These are phyloP conservation scores for Otocyon megalotis DNA, from an alignment of 2,113 vertebrate genomes.

Conservation along the genomic window DNA sequence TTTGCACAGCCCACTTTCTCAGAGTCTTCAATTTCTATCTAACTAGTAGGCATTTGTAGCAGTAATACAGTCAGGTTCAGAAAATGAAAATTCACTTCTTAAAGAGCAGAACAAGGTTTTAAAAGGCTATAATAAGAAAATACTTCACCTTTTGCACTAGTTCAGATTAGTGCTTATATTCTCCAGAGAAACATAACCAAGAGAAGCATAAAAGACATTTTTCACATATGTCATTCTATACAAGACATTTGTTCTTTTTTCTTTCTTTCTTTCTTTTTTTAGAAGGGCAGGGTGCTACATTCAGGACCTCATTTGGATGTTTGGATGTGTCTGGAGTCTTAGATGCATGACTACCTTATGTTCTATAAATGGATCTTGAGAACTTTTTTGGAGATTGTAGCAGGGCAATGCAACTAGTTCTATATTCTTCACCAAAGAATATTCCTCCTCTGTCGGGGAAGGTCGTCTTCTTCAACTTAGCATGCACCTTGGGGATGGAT, in stretches of 20 bases:
- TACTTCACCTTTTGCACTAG: neutral
- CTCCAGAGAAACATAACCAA: neutral
- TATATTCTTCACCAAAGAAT: neutral
- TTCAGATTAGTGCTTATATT: neutral
- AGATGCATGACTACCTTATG: neutral
- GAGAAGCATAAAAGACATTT: neutral
- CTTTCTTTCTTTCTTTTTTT: neutral
- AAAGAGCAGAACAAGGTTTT: neutral
- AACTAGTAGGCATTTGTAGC: neutral
- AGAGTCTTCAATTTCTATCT: neutral
- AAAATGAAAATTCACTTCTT: neutral
- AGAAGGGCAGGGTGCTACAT: neutral
- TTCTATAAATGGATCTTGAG: neutral
- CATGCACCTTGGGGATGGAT: neutral
- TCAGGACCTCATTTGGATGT: neutral
- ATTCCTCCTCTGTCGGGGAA: neutral
- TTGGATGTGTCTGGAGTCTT: neutral
- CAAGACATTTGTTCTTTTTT: neutral
- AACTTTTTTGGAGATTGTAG: neutral
- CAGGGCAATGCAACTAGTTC: neutral
- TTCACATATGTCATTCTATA: neutral
- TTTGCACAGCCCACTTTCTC: neutral
- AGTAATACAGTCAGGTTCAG: neutral
- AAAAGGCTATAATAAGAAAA: neutral
- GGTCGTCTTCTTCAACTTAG: neutral